Conservation (phyloP, 1,140 invertebrate species). For the Doryteuthis pealeii region DNA sequence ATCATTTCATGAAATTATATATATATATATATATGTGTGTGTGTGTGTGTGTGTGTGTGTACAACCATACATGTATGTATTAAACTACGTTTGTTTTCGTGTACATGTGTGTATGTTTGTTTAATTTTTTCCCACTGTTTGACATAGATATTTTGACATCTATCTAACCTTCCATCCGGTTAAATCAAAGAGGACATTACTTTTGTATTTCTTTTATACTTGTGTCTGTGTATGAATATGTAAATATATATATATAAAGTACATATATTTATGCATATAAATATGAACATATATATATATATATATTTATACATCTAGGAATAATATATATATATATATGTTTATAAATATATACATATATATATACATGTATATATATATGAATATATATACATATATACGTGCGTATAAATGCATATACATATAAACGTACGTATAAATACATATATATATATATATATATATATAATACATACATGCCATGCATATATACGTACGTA, state of each 20-base stretch:
- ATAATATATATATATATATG: not conserved
- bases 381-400: not conserved
- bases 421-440: not conserved
- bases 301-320: not conserved
- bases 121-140: no score
- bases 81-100: not conserved
- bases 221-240: not conserved
- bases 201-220: no score
- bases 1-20: not conserved
- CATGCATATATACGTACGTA: not conserved
- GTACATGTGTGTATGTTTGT: no score
- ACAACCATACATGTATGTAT: not conserved
- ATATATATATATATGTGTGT: not conserved
- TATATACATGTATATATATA: not conserved
- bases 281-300: not conserved
- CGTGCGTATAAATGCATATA: not conserved
- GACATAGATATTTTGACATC: no score
- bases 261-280: not conserved
- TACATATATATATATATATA: not conserved
- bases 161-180: no score
- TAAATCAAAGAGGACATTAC: no score
- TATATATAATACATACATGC: not conserved
- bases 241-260: conserved; percentile 1
- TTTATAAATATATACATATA: not conserved
- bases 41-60: not conserved